A percentile compares a stretch with the other conserved stretches of the same genome.
Evolutionary conservation across 1,140 invertebrate genomes (phyloP).

Genomic region (Drosophila seguyi): DNA sequence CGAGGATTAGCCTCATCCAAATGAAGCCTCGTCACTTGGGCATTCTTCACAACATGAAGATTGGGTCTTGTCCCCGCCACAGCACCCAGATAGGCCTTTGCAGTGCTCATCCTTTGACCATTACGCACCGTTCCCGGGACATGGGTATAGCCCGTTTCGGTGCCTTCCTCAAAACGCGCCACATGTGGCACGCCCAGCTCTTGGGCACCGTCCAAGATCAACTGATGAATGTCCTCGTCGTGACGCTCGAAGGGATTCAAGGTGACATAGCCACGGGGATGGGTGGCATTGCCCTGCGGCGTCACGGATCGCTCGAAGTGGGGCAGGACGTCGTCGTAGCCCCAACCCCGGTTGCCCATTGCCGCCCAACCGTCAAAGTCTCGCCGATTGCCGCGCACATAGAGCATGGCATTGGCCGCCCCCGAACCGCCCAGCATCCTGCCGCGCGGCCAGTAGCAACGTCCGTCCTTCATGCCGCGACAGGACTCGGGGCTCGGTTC

Average conservation of each 20-base stretch:
- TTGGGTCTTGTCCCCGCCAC: slow-evolving; percentile 86
- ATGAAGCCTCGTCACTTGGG: slow-evolving; percentile 87
- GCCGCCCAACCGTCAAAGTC: slow-evolving; percentile 88
- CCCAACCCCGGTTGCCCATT: slow-evolving; percentile 85
- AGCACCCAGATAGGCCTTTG: slow-evolving; percentile 53
- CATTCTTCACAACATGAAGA: slow-evolving; percentile 88
- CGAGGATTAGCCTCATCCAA: slow-evolving; percentile 80
- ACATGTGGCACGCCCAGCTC: slow-evolving; percentile 58
- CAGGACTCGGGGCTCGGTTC: slow-evolving; percentile 87
- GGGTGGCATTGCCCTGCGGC: slow-evolving; percentile 76
- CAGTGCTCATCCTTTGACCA: slow-evolving; percentile 88
- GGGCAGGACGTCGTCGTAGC: slow-evolving; percentile 69
- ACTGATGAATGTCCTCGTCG: slow-evolving; percentile 63
- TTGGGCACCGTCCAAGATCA: slow-evolving; percentile 41
- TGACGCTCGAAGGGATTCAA: slow-evolving; percentile 67
- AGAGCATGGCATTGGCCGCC: slow-evolving; percentile 91
- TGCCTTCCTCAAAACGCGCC: slow-evolving; percentile 73
- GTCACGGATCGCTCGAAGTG: slow-evolving; percentile 84
- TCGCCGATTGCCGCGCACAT: slow-evolving; percentile 64
- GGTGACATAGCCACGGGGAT: slow-evolving; percentile 56
- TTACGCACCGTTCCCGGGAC: slow-evolving; percentile 86
- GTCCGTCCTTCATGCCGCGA: slow-evolving; percentile 85
- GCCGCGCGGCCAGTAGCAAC: slow-evolving; percentile 89
- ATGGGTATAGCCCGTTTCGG: slow-evolving; percentile 86
- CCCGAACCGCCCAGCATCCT: slow-evolving; percentile 91